Base-by-base conservation (phyloP, 2,888 invertebrate genomes). In the Drosophila vallismaia region DNA sequence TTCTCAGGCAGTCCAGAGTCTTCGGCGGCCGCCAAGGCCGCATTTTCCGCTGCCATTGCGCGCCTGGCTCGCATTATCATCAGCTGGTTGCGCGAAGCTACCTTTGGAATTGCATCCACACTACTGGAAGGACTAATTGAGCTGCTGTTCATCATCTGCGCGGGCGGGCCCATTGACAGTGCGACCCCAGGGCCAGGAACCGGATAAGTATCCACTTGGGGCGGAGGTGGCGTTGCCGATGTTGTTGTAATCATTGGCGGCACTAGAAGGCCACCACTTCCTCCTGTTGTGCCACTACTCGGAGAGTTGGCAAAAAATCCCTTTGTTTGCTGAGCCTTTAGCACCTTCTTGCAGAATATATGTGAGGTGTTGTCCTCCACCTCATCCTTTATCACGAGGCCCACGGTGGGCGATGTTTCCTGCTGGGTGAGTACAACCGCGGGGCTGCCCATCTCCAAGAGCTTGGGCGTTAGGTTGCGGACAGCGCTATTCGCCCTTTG, bases 11-110 rank as follows among this genome's bases (percentile, higher is more conserved):
- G 67, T 53, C 80, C 70, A 3, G 86, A 71, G 49, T 87, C 79
- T 59, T 86, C 86, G 44, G 83, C 66, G n/a, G 77, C 66, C 19
- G 77, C 75, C 56, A 81, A 36, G 0, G 88, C 75, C 79, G 88
- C 84, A 81, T 86, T 80, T 56, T 88, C 84, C 0, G 86, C 75
- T 7, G 75, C 86, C 54, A 83, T 66, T 3, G 81, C 26, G 90
- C 93, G 85, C 57, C 89, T 88, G 90, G 92, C 89, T 90, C 93
- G 92, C 91, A 93, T 54, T 49, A 88, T 90, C 92, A 92, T 81
- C 92, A 92, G 90, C 8, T 55, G 54, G 92, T 93, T 91, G 28
- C 90, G 93, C 88, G 91, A 93, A 75, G 93, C 91, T 79, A 92
- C 92, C 86, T 93, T 92, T 59, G 87, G 87, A 12, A 67, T 81